These are phyloP conservation scores for Habropoda laboriosa DNA, from an alignment of 1,140 invertebrate genomes.

Conservation along the genomic window DNA sequence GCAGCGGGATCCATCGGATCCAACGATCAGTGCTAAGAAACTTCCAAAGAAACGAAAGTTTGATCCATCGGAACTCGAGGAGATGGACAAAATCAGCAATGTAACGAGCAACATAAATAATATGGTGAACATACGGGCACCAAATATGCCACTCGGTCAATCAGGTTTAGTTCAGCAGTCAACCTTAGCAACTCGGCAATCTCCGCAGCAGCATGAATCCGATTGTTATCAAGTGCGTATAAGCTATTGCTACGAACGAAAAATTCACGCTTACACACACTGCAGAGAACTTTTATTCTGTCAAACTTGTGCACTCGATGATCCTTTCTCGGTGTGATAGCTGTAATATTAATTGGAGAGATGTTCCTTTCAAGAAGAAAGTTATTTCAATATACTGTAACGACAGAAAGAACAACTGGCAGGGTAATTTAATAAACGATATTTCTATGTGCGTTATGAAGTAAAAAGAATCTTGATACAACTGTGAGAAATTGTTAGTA, in stretches of 20 bases:
- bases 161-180: slow-evolving; percentile 68
- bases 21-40: slow-evolving; percentile 82
- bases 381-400: no score
- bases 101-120: slow-evolving; percentile 72
- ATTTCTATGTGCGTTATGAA: no score
- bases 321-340: no score
- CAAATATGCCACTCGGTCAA: slow-evolving; percentile 62
- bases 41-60: slow-evolving; percentile 95
- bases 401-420: no score
- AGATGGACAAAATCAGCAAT: slow-evolving; percentile 79
- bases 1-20: slow-evolving; percentile 77
- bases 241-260: background rate
- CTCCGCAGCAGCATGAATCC: slow-evolving; percentile 69
- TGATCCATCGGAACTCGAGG: slow-evolving; percentile 91
- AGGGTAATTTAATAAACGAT: no score
- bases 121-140: slow-evolving; percentile 66
- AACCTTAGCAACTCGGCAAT: slow-evolving; percentile 58
- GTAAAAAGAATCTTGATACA: no score
- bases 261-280: no score
- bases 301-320: no score
- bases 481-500: no score
- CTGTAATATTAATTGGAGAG: no score
- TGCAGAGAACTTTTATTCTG: no score
- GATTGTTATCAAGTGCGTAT: slow-evolving; percentile 73
- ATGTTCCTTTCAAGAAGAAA: no score